Base-by-base conservation (phyloP, 2,113 vertebrate species). In the Agapornis roseicollis region DNA sequence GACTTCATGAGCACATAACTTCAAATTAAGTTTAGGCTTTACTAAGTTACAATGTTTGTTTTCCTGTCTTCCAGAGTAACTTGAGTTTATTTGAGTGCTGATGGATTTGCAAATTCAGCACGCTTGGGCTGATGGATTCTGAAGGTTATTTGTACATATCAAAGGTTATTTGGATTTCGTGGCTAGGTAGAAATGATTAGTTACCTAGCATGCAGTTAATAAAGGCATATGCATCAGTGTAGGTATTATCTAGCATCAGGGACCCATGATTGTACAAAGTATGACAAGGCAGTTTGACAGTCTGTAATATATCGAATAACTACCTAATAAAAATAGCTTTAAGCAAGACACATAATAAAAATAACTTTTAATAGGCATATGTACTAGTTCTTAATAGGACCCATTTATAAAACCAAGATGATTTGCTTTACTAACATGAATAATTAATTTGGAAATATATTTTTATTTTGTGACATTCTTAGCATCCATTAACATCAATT, bases 401-500 rank as follows among this genome's bases (percentile, higher is more conserved):
- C 18, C 42, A 70, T 95, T 91, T 93, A 77, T 90, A 90, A 97
- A 90, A 49, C 17, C 5, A 8, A 85, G 80, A 66, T 70, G 3
- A 83, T 80, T 91, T 90, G 47, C 85, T 78, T 85, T 73, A 66
- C 46, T 61, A 90, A 83, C 8, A 49, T 2, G 8, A 73, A 70
- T 55, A 90, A 84, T 86, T 88, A 73, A 89, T 85, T 79, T 94
- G 66, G 73, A 91, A 93, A 81, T 58, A 70, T 58, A 84, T 89
- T 95, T 93, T 91, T 85, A 91, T 90, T 94, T 95, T 76, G 22
- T 49, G 44, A 73, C 55, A 49, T 83, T 85, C 41, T 87, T 73
- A 49, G 68, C 68, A 88, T 85, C 74, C 80, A 53, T 88, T 90
- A 80, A 37, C 61, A 66, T 80, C 46, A 80, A 4, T 80, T 85